Conservation (phyloP, 2,797 vertebrate species). For the Melanogrammus aeglefinus region DNA sequence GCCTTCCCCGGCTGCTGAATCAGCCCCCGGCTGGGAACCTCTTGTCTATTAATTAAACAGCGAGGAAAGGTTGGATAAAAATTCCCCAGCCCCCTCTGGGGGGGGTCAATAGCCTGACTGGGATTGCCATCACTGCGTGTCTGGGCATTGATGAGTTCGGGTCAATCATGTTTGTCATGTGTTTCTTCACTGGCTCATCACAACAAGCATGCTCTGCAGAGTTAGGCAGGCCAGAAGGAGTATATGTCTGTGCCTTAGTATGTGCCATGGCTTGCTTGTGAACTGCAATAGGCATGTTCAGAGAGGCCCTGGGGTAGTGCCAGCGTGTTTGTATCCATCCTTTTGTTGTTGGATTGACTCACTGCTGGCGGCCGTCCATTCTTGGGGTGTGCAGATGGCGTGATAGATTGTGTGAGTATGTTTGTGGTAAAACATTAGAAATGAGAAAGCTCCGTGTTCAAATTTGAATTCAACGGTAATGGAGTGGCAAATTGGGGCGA, state of each 20-base stretch:
- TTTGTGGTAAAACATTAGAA: slow-evolving; percentile 2
- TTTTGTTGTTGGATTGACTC: slow-evolving; percentile 4
- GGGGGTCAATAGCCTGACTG: neutral
- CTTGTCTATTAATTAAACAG: neutral
- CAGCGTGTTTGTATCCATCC: neutral
- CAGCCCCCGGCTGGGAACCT: neutral
- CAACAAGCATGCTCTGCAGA: neutral
- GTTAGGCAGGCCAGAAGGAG: neutral
- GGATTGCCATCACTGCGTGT: neutral
- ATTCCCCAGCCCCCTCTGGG: neutral
- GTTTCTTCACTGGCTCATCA: neutral
- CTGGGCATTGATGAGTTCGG: neutral
- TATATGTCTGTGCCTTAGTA: neutral
- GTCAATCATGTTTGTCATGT: neutral
- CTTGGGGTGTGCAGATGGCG: neutral
- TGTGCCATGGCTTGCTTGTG: neutral
- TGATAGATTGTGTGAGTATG: neutral
- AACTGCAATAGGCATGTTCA: neutral
- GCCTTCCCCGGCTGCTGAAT: neutral
- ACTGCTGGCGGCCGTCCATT: neutral
- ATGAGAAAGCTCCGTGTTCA: neutral
- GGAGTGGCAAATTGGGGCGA: neutral
- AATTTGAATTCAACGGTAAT: neutral
- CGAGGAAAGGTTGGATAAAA: neutral
- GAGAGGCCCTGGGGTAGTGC: neutral